Conservation (phyloP, 2,797 vertebrate species). For the Melanitta fusca region DNA sequence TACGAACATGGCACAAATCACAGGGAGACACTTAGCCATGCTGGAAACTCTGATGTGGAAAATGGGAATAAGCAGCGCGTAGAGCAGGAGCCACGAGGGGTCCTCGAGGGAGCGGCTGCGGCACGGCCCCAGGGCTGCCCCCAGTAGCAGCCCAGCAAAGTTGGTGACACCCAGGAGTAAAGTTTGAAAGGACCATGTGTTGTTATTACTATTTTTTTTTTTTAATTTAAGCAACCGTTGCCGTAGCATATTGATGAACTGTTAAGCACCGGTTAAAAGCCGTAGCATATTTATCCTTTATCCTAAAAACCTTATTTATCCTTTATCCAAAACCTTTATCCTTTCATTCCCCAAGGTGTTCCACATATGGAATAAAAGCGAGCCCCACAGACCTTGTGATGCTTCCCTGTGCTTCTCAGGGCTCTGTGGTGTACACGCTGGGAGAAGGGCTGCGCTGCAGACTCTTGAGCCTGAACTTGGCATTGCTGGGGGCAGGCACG, state of each 20-base stretch:
- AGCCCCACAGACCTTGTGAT: accelerated
- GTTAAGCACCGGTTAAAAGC: neutral
- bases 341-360: neutral
- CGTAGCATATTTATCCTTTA: neutral
- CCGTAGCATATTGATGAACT: too few species aligned
- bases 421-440: accelerated
- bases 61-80: neutral
- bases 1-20: neutral
- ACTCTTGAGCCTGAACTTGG: accelerated
- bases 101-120: neutral
- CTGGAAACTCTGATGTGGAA: neutral
- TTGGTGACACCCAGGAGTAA: neutral
- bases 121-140: too few species aligned
- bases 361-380: neutral
- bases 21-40: neutral
- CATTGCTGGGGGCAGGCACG: accelerated
- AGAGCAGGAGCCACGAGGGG: neutral
- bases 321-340: neutral
- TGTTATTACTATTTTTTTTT: neutral
- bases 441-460: neutral
- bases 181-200: accelerated
- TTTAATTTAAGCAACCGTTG: neutral
- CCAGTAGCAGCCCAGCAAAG: neutral
- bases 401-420: neutral
- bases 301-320: too few species aligned